Conservation (phyloP, 2,888 invertebrate genomes). For the Erebia palarica region DNA sequence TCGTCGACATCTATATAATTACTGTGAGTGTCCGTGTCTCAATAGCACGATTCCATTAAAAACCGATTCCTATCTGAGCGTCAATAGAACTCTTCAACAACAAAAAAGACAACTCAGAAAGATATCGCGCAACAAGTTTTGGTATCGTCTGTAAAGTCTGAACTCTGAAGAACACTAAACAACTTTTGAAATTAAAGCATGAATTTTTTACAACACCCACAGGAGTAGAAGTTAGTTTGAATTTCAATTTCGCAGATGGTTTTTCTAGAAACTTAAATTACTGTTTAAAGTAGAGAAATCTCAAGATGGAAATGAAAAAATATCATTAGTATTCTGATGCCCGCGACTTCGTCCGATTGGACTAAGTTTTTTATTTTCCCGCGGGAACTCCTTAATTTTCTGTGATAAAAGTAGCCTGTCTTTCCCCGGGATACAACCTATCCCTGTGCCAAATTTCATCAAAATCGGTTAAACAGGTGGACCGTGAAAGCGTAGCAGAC, state of each 20-base stretch:
- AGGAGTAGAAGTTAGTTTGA: slow-evolving; percentile 3
- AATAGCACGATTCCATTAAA: background rate
- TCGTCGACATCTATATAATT: no score
- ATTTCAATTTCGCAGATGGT: background rate
- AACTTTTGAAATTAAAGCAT: background rate
- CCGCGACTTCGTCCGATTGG: no score
- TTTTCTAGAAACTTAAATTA: background rate
- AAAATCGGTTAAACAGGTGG: no score
- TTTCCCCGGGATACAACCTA: no score
- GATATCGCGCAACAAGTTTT: background rate
- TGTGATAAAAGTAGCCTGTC: no score
- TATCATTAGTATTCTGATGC: background rate
- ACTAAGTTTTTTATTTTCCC: no score
- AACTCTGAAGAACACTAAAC: background rate
- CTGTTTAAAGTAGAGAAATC: background rate
- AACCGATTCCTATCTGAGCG: background rate
- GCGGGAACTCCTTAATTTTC: no score
- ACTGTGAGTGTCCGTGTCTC: background rate
- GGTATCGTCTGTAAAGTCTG: background rate
- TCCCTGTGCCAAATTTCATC: no score
- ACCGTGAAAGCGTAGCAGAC: no score
- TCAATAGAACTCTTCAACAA: background rate
- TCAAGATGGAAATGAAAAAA: background rate
- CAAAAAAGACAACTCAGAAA: background rate
- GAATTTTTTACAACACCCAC: background rate